phyloP scores from a whole-genome alignment of 1,140 invertebrate species.

The Aphelenchoides fujianensis region DNA sequence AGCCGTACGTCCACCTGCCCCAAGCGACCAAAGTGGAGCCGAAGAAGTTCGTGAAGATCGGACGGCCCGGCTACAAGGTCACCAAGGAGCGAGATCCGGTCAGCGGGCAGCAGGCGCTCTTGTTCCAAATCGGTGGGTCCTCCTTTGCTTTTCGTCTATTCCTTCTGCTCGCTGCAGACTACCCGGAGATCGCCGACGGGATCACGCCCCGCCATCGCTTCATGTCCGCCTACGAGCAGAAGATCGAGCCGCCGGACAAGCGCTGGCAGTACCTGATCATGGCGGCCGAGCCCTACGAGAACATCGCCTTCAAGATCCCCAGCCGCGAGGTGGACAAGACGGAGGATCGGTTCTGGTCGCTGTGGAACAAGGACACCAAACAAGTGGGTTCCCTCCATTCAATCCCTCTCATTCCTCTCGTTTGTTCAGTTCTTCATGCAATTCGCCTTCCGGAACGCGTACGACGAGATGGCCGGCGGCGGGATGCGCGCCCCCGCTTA shows the following conservation, averaged over 20 bases:
- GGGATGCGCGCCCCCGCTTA: too few species aligned
- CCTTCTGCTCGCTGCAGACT: slow-evolving; percentile 65
- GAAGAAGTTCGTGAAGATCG: slow-evolving; percentile 99
- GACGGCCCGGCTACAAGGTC: slow-evolving; percentile 94
- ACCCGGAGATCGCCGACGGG: slow-evolving; percentile 93
- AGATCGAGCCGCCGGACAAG: slow-evolving; percentile 96
- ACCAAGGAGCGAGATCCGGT: slow-evolving; percentile 96
- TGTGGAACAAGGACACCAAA: slow-evolving; percentile 98
- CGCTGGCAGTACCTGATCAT: slow-evolving; percentile 97
- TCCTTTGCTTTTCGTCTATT: background rate
- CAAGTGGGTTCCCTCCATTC: slow-evolving; percentile 67
- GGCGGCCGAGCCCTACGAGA: slow-evolving; percentile 99
- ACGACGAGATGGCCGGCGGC: too few species aligned
- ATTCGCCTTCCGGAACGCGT: slow-evolving; percentile 55
- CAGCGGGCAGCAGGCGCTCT: slow-evolving; percentile 86
- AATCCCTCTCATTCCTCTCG: slow-evolving; percentile 15
- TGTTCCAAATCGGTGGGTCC: slow-evolving; percentile 78
- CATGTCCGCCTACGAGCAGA: slow-evolving; percentile 99
- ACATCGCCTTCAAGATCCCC: slow-evolving; percentile 97
- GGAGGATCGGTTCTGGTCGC: slow-evolving; percentile 93
- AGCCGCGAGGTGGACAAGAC: slow-evolving; percentile 97
- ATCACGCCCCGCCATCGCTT: slow-evolving; percentile 91
- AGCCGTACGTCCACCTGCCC: slow-evolving; percentile 69
- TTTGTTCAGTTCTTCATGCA: slow-evolving; percentile 53
- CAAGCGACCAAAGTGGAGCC: slow-evolving; percentile 52